phyloP scores from a whole-genome alignment of 2,797 vertebrate genomes.

The Valencia hispanica region DNA sequence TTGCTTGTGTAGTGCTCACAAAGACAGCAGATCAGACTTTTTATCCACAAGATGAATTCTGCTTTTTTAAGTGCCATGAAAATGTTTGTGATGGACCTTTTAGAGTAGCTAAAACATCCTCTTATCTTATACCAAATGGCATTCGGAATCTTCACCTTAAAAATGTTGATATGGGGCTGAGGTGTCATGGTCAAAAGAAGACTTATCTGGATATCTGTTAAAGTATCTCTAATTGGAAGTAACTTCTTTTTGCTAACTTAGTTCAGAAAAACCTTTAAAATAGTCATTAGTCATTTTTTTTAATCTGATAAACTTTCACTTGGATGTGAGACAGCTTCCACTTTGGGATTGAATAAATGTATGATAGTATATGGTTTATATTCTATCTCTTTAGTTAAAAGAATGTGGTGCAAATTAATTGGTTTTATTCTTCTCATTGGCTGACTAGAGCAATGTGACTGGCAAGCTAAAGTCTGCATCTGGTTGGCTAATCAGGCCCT shows the following conservation, averaged over 20 bases:
- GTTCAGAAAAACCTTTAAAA: too few relatives aligned
- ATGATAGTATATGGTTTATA: background rate
- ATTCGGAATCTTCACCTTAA: too few relatives aligned
- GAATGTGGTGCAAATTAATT: background rate
- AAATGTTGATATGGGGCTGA: too few relatives aligned
- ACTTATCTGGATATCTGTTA: too few relatives aligned
- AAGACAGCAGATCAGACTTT: background rate
- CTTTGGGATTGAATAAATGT: background rate
- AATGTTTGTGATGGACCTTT: background rate
- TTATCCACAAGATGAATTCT: background rate
- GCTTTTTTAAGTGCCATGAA: too few relatives aligned
- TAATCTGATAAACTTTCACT: background rate
- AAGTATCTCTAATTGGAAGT: too few relatives aligned
- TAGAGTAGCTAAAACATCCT: background rate
- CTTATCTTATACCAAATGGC: too few relatives aligned
- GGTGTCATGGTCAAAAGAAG: too few relatives aligned
- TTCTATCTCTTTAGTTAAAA: background rate
- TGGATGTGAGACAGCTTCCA: background rate
- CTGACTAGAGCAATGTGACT: background rate
- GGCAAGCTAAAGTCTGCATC: background rate
- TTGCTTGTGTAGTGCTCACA: conserved; percentile 29
- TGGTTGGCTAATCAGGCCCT: background rate
- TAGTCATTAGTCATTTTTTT: too few relatives aligned
- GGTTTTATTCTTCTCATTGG: background rate
- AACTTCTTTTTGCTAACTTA: too few relatives aligned